Base-by-base conservation (phyloP, 2,888 invertebrate species). In the Mimumesa dahlbomi region DNA sequence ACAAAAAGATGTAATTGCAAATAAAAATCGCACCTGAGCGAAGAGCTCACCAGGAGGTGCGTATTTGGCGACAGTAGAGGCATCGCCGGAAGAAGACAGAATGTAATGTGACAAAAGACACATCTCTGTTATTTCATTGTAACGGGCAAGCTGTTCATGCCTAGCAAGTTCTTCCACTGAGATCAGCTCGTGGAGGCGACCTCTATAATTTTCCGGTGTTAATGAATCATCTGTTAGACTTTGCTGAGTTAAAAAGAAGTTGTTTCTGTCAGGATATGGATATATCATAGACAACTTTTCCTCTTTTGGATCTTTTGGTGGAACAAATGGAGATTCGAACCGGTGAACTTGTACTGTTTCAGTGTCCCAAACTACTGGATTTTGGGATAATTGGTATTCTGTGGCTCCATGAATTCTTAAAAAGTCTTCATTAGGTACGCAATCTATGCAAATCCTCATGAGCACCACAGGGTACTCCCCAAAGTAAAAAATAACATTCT, bases 161-260 rank as follows among this genome's bases (percentile, higher is more conserved):
- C 95, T 92, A 2, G 95, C 94, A 88, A 95, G 92, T 89, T 96
- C 95, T 88, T 96, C 96, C 21, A 95, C 92, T 75, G 92, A 93
- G 1, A 96, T 90, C 81, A 96, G 88, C 81, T 95, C 94, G 83
- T 95, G 95, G 91, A 95, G 93, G 75, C 95, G 91, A 5, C 92
- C 92, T 36, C 93, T 91, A 85, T 96, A 96, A 86, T 95, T 95
- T 71, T 93, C 93, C 72, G 92, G 92, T 0, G 93, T 94, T 48
- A 93, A 89, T 42, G 91, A 90, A 74, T 91, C 92, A 61, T 94
- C 93, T 14, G 91, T 90, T 63, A 94, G 91, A 0, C 94, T 93
- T 0, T 93, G 92, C 75, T 94, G 94, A 0, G 94, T 94, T 6
- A 95, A 88, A 2, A 92, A 91, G 77, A 95, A 94, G 7, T 92